Percentiles rank a stretch among this genome's conserved stretches.
phyloP scores from a whole-genome alignment of 1,140 invertebrate species.

The Diorhabda carinulata region DNA sequence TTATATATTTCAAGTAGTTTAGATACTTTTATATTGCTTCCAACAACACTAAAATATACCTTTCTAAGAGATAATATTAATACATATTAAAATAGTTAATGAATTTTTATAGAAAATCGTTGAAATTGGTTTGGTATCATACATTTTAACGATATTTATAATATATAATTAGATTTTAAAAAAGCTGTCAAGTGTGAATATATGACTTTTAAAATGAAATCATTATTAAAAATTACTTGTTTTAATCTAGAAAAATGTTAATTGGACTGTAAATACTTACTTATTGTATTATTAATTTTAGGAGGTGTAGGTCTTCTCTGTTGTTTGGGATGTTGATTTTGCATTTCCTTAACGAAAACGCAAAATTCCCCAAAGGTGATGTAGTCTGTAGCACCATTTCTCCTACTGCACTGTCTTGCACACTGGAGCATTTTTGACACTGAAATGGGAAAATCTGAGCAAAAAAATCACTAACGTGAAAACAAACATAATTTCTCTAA shows the following conservation, averaged over 20 bases:
- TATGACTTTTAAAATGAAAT: too few relatives aligned
- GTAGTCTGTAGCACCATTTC: slow-evolving; percentile 49
- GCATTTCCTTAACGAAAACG: slow-evolving; percentile 60
- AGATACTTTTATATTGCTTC: too few relatives aligned
- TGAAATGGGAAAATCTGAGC: slow-evolving; percentile 34
- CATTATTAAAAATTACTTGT: too few relatives aligned
- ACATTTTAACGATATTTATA: too few relatives aligned
- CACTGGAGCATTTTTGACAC: slow-evolving; percentile 61
- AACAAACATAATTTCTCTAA: background rate
- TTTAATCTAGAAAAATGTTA: background rate
- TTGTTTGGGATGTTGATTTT: slow-evolving; percentile 40
- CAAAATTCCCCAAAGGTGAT: slow-evolving; percentile 68
- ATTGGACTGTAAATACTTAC: slow-evolving; percentile 16
- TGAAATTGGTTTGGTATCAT: too few relatives aligned
- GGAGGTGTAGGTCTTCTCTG: slow-evolving; percentile 33
- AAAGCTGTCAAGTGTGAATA: too few relatives aligned
- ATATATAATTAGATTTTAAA: too few relatives aligned
- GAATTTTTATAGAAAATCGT: too few relatives aligned
- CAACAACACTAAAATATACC: too few relatives aligned
- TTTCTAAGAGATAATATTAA: too few relatives aligned
- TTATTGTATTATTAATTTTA: slow-evolving; percentile 28
- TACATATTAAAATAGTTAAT: too few relatives aligned
- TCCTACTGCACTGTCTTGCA: slow-evolving; percentile 54
- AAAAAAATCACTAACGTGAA: background rate
- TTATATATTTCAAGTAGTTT: too few relatives aligned